These are phyloP conservation scores for Sciurus niger DNA, from an alignment of 2,113 vertebrate species.

Conservation along the genomic window DNA sequence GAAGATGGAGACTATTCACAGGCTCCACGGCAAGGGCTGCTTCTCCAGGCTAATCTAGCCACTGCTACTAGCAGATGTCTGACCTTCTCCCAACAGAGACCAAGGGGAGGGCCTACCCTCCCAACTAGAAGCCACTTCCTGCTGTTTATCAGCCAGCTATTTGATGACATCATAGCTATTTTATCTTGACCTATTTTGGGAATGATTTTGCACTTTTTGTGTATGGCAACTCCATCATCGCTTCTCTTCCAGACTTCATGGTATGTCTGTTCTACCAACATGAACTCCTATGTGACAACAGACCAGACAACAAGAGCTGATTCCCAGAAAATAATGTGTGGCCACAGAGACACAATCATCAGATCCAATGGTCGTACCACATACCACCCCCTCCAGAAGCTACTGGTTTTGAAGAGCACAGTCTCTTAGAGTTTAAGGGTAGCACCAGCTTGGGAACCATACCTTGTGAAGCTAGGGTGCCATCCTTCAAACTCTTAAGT, in stretches of 20 bases:
- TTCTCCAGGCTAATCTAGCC: background rate
- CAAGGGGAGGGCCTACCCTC: accelerated
- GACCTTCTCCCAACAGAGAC: background rate
- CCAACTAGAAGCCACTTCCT: background rate
- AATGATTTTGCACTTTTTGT: background rate
- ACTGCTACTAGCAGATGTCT: background rate
- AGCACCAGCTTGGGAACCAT: background rate
- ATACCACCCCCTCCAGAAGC: background rate
- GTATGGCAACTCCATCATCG: background rate
- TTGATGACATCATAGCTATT: background rate
- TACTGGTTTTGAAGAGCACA: background rate
- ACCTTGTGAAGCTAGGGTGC: background rate
- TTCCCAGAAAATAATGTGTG: background rate
- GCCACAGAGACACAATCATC: too few species aligned
- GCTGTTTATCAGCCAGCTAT: background rate
- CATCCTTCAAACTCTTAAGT: background rate
- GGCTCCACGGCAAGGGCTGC: too few species aligned
- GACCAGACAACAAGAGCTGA: background rate
- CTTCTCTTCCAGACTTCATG: background rate
- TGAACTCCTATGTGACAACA: background rate
- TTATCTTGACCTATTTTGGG: background rate
- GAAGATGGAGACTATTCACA: background rate
- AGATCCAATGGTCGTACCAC: too few species aligned
- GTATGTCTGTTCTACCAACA: background rate
- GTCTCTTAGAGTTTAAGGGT: background rate